phyloP scores from a whole-genome alignment of 2,888 invertebrate species.

The Phyllotreta striolata region DNA sequence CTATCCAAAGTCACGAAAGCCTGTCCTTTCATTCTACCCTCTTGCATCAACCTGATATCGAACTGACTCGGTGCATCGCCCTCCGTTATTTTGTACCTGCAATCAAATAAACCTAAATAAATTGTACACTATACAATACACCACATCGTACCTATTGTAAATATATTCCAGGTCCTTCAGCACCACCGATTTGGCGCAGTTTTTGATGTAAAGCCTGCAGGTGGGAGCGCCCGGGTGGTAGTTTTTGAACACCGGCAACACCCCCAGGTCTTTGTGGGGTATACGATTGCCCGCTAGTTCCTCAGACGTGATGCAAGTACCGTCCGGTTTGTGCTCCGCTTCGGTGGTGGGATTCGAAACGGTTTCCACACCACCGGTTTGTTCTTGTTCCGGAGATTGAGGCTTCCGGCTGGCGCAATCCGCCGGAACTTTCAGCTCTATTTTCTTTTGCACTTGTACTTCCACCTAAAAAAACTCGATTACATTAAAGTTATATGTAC shows the following conservation, averaged over 20 bases:
- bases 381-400: slow-evolving; percentile 36
- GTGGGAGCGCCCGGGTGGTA: slow-evolving; percentile 84
- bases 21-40: slow-evolving; percentile 96
- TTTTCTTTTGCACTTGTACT: slow-evolving; percentile 60
- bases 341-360: background rate
- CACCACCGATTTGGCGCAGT: slow-evolving; percentile 83
- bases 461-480: slow-evolving; percentile 48
- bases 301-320: slow-evolving; percentile 66
- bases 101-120: background rate
- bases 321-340: slow-evolving; percentile 45
- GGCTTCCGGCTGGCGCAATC: slow-evolving; percentile 44
- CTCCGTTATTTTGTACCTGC: slow-evolving; percentile 62
- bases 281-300: slow-evolving; percentile 75
- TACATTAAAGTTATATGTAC: background rate
- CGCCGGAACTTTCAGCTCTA: slow-evolving; percentile 64
- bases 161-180: slow-evolving; percentile 78
- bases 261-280: slow-evolving; percentile 73
- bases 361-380: slow-evolving; percentile 35
- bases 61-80: slow-evolving; percentile 63
- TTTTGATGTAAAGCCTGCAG: slow-evolving; percentile 90
- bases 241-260: slow-evolving; percentile 83
- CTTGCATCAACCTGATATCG: slow-evolving; percentile 86
- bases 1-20: slow-evolving; percentile 88
- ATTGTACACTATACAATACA: too few relatives aligned
- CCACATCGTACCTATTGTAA: slow-evolving; percentile 72